Evolutionary conservation across 2,113 vertebrate species (phyloP).

Genomic region (Carollia perspicillata): DNA sequence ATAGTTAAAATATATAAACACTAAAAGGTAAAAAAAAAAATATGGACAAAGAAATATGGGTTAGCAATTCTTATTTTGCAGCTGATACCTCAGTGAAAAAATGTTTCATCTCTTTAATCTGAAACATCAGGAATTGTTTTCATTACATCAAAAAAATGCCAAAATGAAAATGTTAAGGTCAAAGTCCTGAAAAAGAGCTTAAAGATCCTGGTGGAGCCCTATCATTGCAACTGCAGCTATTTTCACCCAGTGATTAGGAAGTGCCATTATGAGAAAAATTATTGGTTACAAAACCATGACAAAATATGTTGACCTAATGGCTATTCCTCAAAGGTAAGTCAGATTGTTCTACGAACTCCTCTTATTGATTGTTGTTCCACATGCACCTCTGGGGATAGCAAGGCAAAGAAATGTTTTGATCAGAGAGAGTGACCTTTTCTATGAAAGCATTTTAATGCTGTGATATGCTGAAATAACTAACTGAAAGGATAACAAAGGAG

Average conservation of each 20-base stretch:
- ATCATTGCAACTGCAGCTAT: constrained; percentile 66
- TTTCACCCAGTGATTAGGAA: constrained; percentile 75
- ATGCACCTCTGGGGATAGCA: constrained; percentile 78
- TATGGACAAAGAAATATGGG: neutral
- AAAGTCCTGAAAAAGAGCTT: constrained; percentile 28
- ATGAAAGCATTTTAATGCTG: constrained; percentile 81
- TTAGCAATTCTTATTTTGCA: constrained; percentile 15
- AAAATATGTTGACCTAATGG: constrained; percentile 77
- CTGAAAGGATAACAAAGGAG: constrained; percentile 68
- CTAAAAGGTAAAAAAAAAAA: neutral
- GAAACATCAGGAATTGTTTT: constrained; percentile 59
- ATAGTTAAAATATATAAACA: neutral
- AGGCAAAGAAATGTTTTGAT: constrained; percentile 84
- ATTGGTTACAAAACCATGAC: constrained; percentile 71
- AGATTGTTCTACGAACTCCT: constrained; percentile 78
- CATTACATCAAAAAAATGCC: constrained; percentile 37
- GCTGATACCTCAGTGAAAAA: neutral
- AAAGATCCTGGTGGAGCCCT: constrained; percentile 61
- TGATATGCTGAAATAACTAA: constrained; percentile 80
- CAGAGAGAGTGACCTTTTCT: constrained; percentile 84
- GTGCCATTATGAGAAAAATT: constrained; percentile 75
- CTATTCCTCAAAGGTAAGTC: constrained; percentile 79
- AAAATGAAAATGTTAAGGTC: constrained; percentile 46
- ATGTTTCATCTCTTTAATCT: constrained; percentile 35
- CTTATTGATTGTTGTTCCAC: constrained; percentile 83